phyloP scores from a whole-genome alignment of 2,113 vertebrate species.

The Triplophysa tibetana region DNA sequence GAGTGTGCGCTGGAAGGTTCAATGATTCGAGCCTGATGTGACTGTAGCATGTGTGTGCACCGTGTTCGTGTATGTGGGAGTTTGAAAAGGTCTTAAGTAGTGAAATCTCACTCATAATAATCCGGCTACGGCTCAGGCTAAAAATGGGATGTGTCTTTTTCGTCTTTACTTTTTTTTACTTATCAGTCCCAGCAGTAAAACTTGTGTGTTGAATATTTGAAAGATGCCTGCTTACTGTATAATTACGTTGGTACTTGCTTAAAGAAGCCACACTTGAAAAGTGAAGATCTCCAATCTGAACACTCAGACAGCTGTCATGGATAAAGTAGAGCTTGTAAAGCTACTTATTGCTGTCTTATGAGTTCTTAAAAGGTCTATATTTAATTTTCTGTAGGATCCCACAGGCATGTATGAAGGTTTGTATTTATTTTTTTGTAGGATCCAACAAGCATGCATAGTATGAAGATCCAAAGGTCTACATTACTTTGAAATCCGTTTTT shows the following conservation, averaged over 20 bases:
- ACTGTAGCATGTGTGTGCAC: neutral
- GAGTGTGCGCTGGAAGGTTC: conserved; percentile 30
- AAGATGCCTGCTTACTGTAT: conserved; percentile 14
- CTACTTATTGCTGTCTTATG: neutral
- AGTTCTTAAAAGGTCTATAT: neutral
- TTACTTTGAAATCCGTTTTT: too few relatives aligned
- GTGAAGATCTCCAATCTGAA: conserved; percentile 36
- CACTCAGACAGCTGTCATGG: conserved; percentile 22
- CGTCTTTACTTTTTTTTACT: conserved; percentile 15
- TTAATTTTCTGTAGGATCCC: neutral
- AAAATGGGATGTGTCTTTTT: conserved; percentile 52
- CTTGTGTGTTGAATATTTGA: conserved; percentile 30
- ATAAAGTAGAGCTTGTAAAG: conserved; percentile 19
- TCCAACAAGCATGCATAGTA: too few relatives aligned
- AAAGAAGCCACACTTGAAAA: conserved; percentile 17
- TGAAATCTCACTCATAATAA: conserved; percentile 50
- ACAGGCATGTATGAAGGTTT: too few relatives aligned
- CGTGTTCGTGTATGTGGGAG: conserved; percentile 33
- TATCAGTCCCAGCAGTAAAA: conserved; percentile 30
- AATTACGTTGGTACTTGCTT: conserved; percentile 38
- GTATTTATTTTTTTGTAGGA: neutral
- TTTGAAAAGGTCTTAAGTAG: conserved; percentile 17
- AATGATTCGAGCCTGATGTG: neutral
- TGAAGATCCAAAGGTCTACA: too few relatives aligned
- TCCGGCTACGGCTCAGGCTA: conserved; percentile 45